Percentiles rank a stretch among this genome's conserved stretches.
Conservation (phyloP, 2,113 vertebrate species). For the Hipposideros armiger region DNA sequence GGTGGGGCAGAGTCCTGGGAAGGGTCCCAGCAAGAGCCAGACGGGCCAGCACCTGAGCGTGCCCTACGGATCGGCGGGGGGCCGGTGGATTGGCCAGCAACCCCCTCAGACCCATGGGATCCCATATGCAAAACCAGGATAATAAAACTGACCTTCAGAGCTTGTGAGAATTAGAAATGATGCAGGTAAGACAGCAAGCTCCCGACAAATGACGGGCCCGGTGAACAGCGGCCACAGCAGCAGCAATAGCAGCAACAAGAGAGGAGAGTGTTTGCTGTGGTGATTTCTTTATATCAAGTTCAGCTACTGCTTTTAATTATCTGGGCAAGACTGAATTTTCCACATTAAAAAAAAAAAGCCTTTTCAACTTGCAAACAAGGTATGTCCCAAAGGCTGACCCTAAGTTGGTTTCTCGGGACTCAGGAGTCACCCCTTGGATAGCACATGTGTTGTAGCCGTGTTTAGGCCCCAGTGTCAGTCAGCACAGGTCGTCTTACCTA, state of each 20-base stretch:
- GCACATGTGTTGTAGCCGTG: accelerated
- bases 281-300: neutral
- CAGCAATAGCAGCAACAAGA: accelerated
- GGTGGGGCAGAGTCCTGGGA: neutral
- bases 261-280: accelerated
- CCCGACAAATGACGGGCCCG: accelerated
- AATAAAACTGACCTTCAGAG: neutral
- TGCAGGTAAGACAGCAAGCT: accelerated
- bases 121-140: accelerated
- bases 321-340: neutral
- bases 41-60: accelerated
- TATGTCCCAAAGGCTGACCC: too few relatives aligned
- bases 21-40: neutral
- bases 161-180: neutral
- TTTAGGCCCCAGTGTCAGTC: neutral
- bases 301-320: neutral
- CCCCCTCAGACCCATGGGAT: neutral
- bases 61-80: accelerated
- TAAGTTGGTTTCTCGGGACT: neutral
- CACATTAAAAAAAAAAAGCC: neutral
- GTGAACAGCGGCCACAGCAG: accelerated
- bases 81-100: neutral
- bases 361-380: neutral
- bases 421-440: accelerated
- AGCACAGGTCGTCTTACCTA: neutral